Evolutionary conservation across 2,113 vertebrate genomes (phyloP).

Genomic region (Triplophysa siluroides): DNA sequence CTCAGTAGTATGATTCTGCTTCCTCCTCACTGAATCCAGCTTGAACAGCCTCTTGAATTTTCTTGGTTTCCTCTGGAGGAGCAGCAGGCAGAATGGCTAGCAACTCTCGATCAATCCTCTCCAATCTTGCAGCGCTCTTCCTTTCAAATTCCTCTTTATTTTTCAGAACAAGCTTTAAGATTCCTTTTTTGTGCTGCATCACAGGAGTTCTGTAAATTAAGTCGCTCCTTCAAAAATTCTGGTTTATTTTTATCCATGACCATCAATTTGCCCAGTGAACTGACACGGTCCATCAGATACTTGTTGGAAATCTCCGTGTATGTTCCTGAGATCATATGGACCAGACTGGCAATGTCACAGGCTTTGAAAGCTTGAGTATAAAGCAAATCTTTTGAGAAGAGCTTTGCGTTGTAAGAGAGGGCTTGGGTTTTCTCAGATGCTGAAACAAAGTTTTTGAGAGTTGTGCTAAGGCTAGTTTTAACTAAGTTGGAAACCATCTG

Average conservation of each 20-base stretch:
- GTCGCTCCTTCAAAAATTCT: constrained; percentile 26
- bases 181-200: constrained; percentile 33
- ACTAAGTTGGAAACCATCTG: constrained; percentile 65
- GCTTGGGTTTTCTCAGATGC: constrained; percentile 13
- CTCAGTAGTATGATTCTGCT: constrained; percentile 6
- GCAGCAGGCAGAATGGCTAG: constrained; percentile 50
- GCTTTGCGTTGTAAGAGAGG: constrained; percentile 37
- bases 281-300: constrained; percentile 60
- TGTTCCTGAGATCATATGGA: constrained; percentile 62
- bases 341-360: constrained; percentile 58
- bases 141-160: constrained; percentile 56
- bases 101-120: constrained; percentile 55
- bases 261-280: constrained; percentile 57
- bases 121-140: constrained; percentile 39
- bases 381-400: constrained; percentile 55
- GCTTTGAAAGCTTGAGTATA: constrained; percentile 59
- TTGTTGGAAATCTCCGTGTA: constrained; percentile 59
- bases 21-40: constrained; percentile 13
- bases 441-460: constrained; percentile 50
- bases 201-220: constrained; percentile 51
- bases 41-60: constrained; percentile 11
- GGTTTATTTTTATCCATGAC: constrained; percentile 47
- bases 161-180: constrained; percentile 41
- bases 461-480: constrained; percentile 48
- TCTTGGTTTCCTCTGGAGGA: constrained; percentile 44